A percentile compares a stretch with the other conserved stretches of the same genome.
Evolutionary conservation across 2,797 vertebrate genomes (phyloP).

Genomic region (Mormyrops attenuatus): DNA sequence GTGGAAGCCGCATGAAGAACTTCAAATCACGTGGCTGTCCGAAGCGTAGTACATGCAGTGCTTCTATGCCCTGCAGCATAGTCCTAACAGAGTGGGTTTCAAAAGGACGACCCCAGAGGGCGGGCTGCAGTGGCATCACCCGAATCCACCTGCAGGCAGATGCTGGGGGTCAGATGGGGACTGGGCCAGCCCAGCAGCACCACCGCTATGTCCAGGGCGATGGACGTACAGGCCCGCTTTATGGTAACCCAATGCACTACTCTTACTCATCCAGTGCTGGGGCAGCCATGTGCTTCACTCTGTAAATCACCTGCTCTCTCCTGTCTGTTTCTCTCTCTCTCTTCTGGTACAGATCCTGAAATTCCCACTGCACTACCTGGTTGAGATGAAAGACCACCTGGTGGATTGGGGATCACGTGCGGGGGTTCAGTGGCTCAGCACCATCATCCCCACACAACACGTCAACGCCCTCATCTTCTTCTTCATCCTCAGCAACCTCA

Average conservation of each 20-base stretch:
- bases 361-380: conserved; percentile 77
- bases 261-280: background rate
- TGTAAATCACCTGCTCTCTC: background rate
- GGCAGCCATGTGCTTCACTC: background rate
- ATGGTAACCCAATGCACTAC: conserved; percentile 43
- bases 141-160: conserved; percentile 31
- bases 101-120: conserved; percentile 38
- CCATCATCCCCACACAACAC: conserved; percentile 87
- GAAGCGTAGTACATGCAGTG: background rate
- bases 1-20: background rate
- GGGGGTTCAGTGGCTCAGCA: conserved; percentile 93
- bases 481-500: conserved; percentile 96
- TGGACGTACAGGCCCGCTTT: conserved; percentile 60
- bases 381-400: conserved; percentile 87
- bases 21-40: background rate
- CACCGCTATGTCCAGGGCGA: conserved; percentile 53
- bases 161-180: conserved; percentile 49
- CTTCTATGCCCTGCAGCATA: background rate
- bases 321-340: background rate
- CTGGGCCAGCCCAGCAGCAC: conserved; percentile 42
- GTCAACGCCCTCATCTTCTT: conserved; percentile 96
- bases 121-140: conserved; percentile 30
- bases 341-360: conserved; percentile 70
- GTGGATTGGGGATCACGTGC: conserved; percentile 89
- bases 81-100: conserved; percentile 26